phyloP scores from a whole-genome alignment of 2,888 invertebrate species.

The Capitulum mitella region DNA sequence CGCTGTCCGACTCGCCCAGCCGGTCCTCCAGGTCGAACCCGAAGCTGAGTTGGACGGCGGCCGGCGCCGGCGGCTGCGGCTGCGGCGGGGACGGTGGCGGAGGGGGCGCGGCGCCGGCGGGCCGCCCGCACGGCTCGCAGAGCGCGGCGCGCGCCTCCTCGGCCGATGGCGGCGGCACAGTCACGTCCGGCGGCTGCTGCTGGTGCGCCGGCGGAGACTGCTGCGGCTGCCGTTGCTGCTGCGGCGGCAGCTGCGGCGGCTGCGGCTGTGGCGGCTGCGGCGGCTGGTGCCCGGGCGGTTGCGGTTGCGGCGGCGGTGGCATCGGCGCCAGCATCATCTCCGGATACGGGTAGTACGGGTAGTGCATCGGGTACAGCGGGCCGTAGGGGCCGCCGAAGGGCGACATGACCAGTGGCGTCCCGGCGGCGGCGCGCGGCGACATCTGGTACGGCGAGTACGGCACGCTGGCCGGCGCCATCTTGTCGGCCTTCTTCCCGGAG shows the following conservation, averaged over 20 bases:
- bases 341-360: not conserved
- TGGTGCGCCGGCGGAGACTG: not conserved
- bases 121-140: slow-evolving; percentile 4
- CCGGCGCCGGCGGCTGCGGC: not conserved
- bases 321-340: not conserved
- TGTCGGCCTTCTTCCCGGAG: not conserved
- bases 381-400: not conserved
- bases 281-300: not conserved
- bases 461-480: not conserved
- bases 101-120: not conserved
- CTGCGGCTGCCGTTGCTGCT: not conserved
- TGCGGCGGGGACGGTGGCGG: not conserved
- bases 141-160: slow-evolving; percentile 22
- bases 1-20: not conserved
- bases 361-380: not conserved
- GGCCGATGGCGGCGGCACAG: slow-evolving; percentile 9
- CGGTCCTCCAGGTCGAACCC: not conserved
- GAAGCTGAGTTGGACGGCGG: not conserved
- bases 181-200: slow-evolving; percentile 13
- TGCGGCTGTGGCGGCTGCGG: not conserved
- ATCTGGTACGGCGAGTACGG: not conserved
- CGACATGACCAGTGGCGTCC: not conserved
- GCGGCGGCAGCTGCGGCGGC: not conserved
- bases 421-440: not conserved
- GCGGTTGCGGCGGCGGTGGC: not conserved